These are phyloP conservation scores for Myiopsitta monachus DNA, from an alignment of 2,113 vertebrate genomes.

Conservation along the genomic window DNA sequence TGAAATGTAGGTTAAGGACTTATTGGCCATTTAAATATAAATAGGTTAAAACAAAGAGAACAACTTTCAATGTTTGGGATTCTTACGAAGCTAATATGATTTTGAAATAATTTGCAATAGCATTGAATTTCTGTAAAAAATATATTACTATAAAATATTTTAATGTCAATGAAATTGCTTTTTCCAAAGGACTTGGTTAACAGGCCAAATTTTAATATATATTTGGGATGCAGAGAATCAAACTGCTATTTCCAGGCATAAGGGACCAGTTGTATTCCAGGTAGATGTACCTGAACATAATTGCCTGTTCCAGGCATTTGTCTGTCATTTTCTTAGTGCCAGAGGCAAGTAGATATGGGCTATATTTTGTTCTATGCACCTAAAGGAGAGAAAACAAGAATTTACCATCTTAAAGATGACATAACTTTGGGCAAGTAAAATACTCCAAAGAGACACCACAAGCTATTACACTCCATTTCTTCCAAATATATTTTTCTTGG, in stretches of 20 bases:
- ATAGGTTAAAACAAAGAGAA: background rate
- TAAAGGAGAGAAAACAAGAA: background rate
- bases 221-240: background rate
- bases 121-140: background rate
- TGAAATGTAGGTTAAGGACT: background rate
- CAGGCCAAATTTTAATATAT: background rate
- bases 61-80: accelerated
- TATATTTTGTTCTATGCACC: background rate
- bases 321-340: background rate
- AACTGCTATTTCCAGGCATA: background rate
- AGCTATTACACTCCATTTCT: background rate
- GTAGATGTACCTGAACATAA: background rate
- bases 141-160: background rate
- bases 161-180: background rate
- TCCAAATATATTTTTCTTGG: background rate
- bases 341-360: background rate
- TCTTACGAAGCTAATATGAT: background rate
- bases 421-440: background rate
- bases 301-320: background rate
- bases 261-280: background rate
- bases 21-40: background rate
- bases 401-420: background rate
- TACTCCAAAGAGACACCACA: accelerated
- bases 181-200: background rate
- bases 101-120: background rate